phyloP scores from a whole-genome alignment of 2,888 invertebrate genomes.

The Deilephila elpenor region DNA sequence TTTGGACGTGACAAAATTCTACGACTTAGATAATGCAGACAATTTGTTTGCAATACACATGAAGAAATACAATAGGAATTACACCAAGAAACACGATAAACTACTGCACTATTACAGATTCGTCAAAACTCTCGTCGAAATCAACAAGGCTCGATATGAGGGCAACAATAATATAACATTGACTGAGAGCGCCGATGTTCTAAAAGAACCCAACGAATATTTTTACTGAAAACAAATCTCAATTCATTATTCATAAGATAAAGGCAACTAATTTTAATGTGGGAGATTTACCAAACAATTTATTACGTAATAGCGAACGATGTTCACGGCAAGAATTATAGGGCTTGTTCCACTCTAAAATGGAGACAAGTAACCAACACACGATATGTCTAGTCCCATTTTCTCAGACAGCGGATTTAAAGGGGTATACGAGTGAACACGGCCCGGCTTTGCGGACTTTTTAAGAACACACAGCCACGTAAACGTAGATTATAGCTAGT shows the following conservation, averaged over 20 bases:
- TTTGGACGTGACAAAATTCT: slow-evolving; percentile 47
- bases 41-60: slow-evolving; percentile 53
- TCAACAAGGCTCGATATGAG: slow-evolving; percentile 53
- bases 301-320: slow-evolving; percentile 32
- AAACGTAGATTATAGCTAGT: slow-evolving; percentile 52
- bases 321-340: slow-evolving; percentile 50
- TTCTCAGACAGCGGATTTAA: slow-evolving; percentile 54
- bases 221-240: slow-evolving; percentile 43
- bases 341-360: slow-evolving; percentile 57
- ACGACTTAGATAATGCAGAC: slow-evolving; percentile 56
- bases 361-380: slow-evolving; percentile 57
- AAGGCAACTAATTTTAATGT: slow-evolving; percentile 6
- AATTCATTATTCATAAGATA: slow-evolving; percentile 10
- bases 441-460: slow-evolving; percentile 47
- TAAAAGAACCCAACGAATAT: slow-evolving; percentile 53
- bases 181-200: slow-evolving; percentile 52
- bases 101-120: slow-evolving; percentile 59
- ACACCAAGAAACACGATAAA: slow-evolving; percentile 43
- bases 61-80: slow-evolving; percentile 45
- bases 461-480: slow-evolving; percentile 46
- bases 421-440: slow-evolving; percentile 50
- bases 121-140: slow-evolving; percentile 60
- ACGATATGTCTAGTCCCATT: slow-evolving; percentile 57
- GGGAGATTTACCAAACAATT: slow-evolving; percentile 35
- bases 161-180: slow-evolving; percentile 43